These are phyloP conservation scores for Calonectris borealis DNA, from an alignment of 2,113 vertebrate genomes.

Conservation along the genomic window DNA sequence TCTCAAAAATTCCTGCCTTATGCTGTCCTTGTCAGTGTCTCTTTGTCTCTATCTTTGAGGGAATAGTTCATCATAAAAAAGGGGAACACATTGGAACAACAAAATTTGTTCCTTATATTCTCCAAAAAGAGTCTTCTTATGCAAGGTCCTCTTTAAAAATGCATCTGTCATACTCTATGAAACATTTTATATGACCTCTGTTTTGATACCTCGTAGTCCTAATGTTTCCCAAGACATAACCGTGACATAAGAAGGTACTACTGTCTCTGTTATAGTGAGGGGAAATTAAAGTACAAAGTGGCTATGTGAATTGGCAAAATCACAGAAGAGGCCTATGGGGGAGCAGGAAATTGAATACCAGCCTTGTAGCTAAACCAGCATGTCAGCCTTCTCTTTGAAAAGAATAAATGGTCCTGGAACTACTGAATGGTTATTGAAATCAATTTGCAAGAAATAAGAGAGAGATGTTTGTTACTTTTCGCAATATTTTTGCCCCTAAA, in stretches of 20 bases:
- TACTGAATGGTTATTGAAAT: not conserved
- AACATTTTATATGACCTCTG: not conserved
- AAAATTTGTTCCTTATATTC: not conserved
- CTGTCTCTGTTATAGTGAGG: not conserved
- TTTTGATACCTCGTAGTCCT: not conserved
- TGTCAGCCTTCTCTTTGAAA: not conserved
- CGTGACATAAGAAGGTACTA: not conserved
- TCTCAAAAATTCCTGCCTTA: not conserved
- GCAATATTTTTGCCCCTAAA: not conserved
- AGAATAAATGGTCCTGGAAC: not conserved
- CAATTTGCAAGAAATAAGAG: not conserved
- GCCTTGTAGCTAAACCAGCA: not conserved
- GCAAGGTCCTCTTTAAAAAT: not conserved
- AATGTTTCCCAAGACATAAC: not conserved
- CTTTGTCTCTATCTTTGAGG: not conserved
- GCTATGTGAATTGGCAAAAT: slow-evolving; percentile 4
- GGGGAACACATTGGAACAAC: not conserved
- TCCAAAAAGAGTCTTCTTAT: not conserved
- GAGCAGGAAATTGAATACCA: slow-evolving; percentile 19
- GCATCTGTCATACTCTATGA: not conserved
- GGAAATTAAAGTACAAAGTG: slow-evolving; percentile 12
- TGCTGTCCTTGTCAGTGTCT: not conserved
- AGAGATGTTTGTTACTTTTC: not conserved
- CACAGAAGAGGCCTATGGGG: not conserved
- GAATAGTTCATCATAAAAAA: not conserved